Evolutionary conservation across 2,113 vertebrate genomes (phyloP).

Genomic region (Anhinga anhinga): DNA sequence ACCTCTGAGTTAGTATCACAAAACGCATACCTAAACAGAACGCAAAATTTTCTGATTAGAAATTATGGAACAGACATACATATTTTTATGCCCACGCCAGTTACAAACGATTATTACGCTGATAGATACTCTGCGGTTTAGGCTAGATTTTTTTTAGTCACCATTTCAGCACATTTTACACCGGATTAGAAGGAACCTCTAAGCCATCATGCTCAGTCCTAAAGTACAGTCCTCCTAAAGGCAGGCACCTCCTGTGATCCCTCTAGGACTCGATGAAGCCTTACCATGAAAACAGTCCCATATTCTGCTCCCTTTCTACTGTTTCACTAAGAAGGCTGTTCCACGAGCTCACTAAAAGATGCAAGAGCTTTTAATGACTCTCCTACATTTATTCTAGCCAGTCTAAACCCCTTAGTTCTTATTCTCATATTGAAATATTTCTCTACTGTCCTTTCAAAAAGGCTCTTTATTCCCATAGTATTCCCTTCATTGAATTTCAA

Average conservation of each 20-base stretch:
- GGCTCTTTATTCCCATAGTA: background rate
- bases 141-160: background rate
- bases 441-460: background rate
- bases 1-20: background rate
- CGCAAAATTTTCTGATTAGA: background rate
- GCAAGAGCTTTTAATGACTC: background rate
- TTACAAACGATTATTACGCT: background rate
- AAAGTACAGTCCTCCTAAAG: background rate
- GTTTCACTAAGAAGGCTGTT: background rate
- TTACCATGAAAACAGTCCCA: background rate
- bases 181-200: background rate
- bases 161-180: background rate
- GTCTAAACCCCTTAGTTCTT: background rate
- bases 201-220: background rate
- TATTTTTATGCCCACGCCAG: background rate
- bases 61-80: background rate
- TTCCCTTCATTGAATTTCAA: background rate
- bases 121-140: accelerated
- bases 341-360: background rate
- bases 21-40: background rate
- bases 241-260: background rate
- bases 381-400: background rate
- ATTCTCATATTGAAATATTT: background rate
- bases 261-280: background rate
- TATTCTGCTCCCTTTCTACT: background rate